Evolutionary conservation across 2,797 vertebrate genomes (phyloP).

Genomic region (Synanceia verrucosa): DNA sequence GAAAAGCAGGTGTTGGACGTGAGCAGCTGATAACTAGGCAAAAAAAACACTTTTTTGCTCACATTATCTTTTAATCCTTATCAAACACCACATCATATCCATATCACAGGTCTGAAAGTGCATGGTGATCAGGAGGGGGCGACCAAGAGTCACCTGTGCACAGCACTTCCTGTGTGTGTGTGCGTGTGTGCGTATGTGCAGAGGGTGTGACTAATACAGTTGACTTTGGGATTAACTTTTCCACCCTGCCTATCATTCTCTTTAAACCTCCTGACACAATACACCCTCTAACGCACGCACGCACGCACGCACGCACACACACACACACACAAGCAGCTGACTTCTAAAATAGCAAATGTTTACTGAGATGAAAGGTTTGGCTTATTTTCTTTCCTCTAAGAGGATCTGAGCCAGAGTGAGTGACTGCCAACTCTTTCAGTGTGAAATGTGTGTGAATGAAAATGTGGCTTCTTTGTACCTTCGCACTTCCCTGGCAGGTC

Average conservation of each 20-base stretch:
- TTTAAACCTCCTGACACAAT: slow-evolving; percentile 70
- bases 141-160: slow-evolving; percentile 51
- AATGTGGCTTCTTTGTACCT: slow-evolving; percentile 55
- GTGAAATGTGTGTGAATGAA: slow-evolving; percentile 33
- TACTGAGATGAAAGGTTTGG: slow-evolving; percentile 75
- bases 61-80: too few species aligned
- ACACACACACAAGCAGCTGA: slow-evolving; percentile 58
- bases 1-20: too few species aligned
- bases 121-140: too few species aligned
- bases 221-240: slow-evolving; percentile 70
- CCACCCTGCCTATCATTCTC: slow-evolving; percentile 60
- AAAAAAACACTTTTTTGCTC: too few species aligned
- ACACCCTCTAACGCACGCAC: slow-evolving; percentile 31
- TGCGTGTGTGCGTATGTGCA: slow-evolving; percentile 6
- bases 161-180: neutral
- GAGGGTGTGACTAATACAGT: slow-evolving; percentile 64
- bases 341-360: slow-evolving; percentile 74
- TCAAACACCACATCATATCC: too few species aligned
- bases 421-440: slow-evolving; percentile 61
- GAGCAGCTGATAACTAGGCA: too few species aligned
- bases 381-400: slow-evolving; percentile 68
- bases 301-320: slow-evolving; percentile 5
- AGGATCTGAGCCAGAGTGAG: slow-evolving; percentile 69
- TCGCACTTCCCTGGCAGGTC: slow-evolving; percentile 46
- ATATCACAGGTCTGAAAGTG: too few species aligned